Conservation (phyloP, 2,113 vertebrate species). For the Abramis brama region DNA sequence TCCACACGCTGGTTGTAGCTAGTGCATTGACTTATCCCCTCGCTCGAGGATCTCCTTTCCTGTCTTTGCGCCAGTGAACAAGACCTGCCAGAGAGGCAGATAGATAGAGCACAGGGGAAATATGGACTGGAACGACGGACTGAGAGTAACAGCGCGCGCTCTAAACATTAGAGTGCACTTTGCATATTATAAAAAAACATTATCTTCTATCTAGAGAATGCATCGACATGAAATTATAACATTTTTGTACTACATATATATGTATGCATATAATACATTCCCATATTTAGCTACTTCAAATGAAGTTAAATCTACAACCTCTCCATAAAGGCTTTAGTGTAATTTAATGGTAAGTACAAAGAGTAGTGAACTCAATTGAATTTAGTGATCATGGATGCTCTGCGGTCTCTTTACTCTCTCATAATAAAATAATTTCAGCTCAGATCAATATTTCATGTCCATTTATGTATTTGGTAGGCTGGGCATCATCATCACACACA, state of each 20-base stretch:
- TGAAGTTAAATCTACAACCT: neutral
- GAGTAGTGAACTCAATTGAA: neutral
- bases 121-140: slow-evolving; percentile 76
- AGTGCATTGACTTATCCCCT: slow-evolving; percentile 60
- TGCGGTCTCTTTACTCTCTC: neutral
- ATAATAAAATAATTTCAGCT: neutral
- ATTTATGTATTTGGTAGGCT: neutral
- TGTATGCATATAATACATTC: neutral
- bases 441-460: neutral
- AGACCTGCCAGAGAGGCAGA: slow-evolving; percentile 81
- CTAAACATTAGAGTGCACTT: neutral
- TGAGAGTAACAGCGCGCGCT: neutral
- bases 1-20: slow-evolving; percentile 67
- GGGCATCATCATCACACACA: neutral
- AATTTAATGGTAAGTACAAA: neutral
- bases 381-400: neutral
- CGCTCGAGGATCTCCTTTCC: slow-evolving; percentile 71
- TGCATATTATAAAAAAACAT: neutral
- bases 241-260: no score
- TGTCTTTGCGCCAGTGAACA: slow-evolving; percentile 83
- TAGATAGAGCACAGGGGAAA: slow-evolving; percentile 80
- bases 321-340: neutral
- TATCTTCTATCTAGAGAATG: neutral
- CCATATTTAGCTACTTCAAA: neutral
- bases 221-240: neutral